Evolutionary conservation across 1,140 invertebrate genomes (phyloP), one percentile per base, ranked within the genome.

Genomic region (Galleria mellonella): DNA sequence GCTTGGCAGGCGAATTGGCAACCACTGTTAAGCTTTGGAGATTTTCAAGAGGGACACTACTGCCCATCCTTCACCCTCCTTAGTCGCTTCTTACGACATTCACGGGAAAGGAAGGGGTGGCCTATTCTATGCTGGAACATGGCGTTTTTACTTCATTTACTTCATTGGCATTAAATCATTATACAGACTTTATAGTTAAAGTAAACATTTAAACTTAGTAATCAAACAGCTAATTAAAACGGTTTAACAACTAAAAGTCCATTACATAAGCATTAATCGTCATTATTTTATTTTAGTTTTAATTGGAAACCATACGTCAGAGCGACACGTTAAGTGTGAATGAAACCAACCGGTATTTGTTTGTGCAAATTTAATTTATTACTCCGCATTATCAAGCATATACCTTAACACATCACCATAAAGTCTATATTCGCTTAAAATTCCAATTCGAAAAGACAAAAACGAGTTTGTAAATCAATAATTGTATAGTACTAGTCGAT

Each of bases 401-500:
- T 9, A 6, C 7, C 12, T 14, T 8, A 7, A 14, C 9, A 1
- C 30, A 37, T 37, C 17, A 1, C 17, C 35, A 9, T 37, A 37
- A 23, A n/a, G 12, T 35, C 7, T 1, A 35, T 15, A n/a, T n/a
- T 37, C 4, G 14, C 8, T 23, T 8, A 14, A 8, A 14, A 5
- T 1, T 1, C 1, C 8, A 6, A 6, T 37, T 23, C 17, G 10
- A 9, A 17, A 17, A n/a, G n/a, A 7, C 15, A 17, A 15, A 37
- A 2, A 4, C 30, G 52, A 46, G 30, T 45, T 62, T 10, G 61
- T 66, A 52, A 47, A 51, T 62, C 11, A 44, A 69, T 74, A 74
- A 69, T 74, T 70, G 66, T 63, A 62, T 48, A 48, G 58, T 43
- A 55, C 67, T 58, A 65, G 62, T 62, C 63, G 74, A 78, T 78